These are phyloP conservation scores for Geococcyx californianus DNA, from an alignment of 2,113 vertebrate genomes.

Conservation along the genomic window DNA sequence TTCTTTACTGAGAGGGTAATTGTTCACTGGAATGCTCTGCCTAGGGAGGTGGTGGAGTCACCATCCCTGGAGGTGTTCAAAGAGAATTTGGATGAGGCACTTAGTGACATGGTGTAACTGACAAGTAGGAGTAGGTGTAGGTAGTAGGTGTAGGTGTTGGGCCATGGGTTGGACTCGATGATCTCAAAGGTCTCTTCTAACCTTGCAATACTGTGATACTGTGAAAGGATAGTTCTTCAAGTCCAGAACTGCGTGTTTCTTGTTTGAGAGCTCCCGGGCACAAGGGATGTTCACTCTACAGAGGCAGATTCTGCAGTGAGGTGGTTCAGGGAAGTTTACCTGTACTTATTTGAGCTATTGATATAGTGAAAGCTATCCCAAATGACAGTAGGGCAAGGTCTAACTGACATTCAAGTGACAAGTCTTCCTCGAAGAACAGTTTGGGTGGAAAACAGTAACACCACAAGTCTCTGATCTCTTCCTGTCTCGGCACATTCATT, in stretches of 20 bases:
- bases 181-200: no score
- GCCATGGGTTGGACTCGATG: no score
- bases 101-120: no score
- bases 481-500: rapidly evolving
- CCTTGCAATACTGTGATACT: no score
- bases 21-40: no score
- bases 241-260: background rate
- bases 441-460: background rate
- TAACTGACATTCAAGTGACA: background rate
- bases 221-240: background rate
- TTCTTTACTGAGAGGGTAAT: no score
- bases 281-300: background rate
- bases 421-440: background rate
- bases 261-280: background rate
- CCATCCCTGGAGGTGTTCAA: no score
- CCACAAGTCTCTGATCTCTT: background rate
- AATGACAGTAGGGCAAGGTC: background rate
- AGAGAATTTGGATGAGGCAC: no score
- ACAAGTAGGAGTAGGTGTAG: no score
- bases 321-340: background rate
- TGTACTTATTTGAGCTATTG: background rate
- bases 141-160: no score
- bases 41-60: no score
- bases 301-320: background rate
- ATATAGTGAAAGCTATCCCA: rapidly evolving